Evolutionary conservation across 2,797 vertebrate species (phyloP), one percentile per base, ranked within the genome.

Genomic region (Cetoscarus ocellatus): DNA sequence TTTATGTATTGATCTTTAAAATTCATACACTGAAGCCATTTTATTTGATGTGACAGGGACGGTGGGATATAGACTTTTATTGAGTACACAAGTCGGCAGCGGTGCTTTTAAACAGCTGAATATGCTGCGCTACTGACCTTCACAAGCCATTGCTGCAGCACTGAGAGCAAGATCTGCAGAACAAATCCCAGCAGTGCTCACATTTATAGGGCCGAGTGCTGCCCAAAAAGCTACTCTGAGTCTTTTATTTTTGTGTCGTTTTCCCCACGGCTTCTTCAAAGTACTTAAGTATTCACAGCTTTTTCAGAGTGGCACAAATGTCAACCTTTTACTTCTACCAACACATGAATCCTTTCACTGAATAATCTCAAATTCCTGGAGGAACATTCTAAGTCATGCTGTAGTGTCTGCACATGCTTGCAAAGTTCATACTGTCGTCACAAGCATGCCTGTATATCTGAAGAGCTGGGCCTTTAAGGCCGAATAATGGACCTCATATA

Each of bases 101-200:
- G 13, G 48, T 10, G 53, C 61, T 78, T 74, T 76, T 35, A 56
- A 78, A 67, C 40, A 40, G 57, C 47, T 66, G 67, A 77, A 56
- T 57, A 48, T 40, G 68, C 45, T 27, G 43, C 10, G 43, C 45
- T 10, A 27, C 68, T 80, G 76, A 83, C 77, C 77, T 76, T 85
- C 66, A 65, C 45, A 47, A 62, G 66, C 55, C 57, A 56, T 75
- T n/a, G 45, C 50, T 56, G 61, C 35, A 50, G 58, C 43, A 66
- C 45, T 38, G 38, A 62, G 40, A 67, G 49, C 14, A 10, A 71
- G 48, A 71, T 71, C 38, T 65, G 55, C 42, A 17, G n/a, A 64
- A 67, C 58, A 71, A 83, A 71, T 73, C 68, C 61, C 70, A 47
- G 8, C 13, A 54, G 54, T 48, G 13, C 49, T 67, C 54, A 61